Base-by-base conservation (phyloP, 2,797 vertebrate species). In the Anisognathus igniventris region DNA sequence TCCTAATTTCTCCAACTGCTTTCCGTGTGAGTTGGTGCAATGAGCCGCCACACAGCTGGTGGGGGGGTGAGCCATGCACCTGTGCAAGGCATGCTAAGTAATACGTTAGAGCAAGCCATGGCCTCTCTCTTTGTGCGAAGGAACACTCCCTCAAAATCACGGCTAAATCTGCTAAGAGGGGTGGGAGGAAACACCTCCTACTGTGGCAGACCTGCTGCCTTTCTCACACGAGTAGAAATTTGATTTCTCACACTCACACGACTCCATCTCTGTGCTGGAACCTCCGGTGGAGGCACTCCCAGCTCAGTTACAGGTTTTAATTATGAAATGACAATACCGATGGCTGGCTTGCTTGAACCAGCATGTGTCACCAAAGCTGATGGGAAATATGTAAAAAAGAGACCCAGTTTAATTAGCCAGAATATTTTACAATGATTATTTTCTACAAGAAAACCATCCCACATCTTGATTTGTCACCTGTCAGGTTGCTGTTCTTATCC, bases 331-430 rank as follows among this genome's bases (percentile, higher is more conserved):
- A 96, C 65, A 93, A 56, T 91, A 89, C 67, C 6, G 18, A 85
- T 92, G 92, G 94, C 95, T 95, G 89, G 87, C 88, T 97, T 86
- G 92, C 90, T 94, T 96, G 91, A 97, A 97, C 94, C 68, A 33
- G 86, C 76, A 85, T 48, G 92, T 97, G 96, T 93, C 95, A 93
- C 74, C 47, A 89, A 96, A 97, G 91, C 86, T 86, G 84, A 95
- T 89, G 78, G 91, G 93, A 97, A 96, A 96, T 91, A 96, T 66
- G 88, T 65, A 94, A 95, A 92, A 94, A 94, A 94, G 71, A 97
- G 92, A 92, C 77, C 51, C 87, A 96, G 93, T 96, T 97, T 98
- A 98, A 97, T 98, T 98, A 98, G 96, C 95, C 89, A 96, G 96
- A 97, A 96, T 97, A 97, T 97, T 97, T 97, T 97, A 94, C 92